Conservation (phyloP, 2,113 vertebrate genomes). For the Nibea albiflora region DNA sequence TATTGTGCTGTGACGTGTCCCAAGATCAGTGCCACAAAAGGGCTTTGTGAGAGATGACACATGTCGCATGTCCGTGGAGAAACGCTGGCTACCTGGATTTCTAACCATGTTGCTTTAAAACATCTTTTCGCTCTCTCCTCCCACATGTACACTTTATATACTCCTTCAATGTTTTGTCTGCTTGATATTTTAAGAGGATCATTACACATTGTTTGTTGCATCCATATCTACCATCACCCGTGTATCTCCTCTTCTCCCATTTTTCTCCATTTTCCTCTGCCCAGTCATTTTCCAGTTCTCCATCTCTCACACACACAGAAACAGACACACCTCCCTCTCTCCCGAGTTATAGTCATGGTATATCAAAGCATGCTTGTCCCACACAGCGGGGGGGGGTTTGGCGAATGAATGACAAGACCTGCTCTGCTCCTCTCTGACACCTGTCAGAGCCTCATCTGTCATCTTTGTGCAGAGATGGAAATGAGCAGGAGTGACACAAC, state of each 20-base stretch:
- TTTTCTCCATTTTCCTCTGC: conserved; percentile 44
- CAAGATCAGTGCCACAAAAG: conserved; percentile 65
- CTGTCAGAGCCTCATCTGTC: conserved; percentile 91
- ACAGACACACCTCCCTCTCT: conserved; percentile 58
- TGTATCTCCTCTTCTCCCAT: conserved; percentile 44
- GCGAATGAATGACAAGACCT: conserved; percentile 90
- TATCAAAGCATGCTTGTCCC: conserved; percentile 90
- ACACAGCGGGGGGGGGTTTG: conserved; percentile 83
- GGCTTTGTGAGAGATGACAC: conserved; percentile 73
- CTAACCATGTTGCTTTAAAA: conserved; percentile 17
- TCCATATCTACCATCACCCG: conserved; percentile 32
- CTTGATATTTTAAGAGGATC: conserved; percentile 52
- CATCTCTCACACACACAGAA: conserved; percentile 52
- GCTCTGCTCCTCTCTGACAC: conserved; percentile 84
- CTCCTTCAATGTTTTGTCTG: conserved; percentile 1
- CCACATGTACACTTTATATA: conserved; percentile 2
- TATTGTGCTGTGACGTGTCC: conserved; percentile 57
- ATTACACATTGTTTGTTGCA: conserved; percentile 36
- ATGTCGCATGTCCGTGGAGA: conserved; percentile 53
- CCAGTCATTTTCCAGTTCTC: conserved; percentile 54
- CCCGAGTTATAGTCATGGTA: conserved; percentile 79
- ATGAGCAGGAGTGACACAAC: conserved; percentile 92
- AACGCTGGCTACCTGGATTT: conserved; percentile 49
- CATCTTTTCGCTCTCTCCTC: background rate
- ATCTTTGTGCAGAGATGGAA: conserved; percentile 90